Conservation (phyloP, 2,888 invertebrate species). For the Tortricodes alternella region DNA sequence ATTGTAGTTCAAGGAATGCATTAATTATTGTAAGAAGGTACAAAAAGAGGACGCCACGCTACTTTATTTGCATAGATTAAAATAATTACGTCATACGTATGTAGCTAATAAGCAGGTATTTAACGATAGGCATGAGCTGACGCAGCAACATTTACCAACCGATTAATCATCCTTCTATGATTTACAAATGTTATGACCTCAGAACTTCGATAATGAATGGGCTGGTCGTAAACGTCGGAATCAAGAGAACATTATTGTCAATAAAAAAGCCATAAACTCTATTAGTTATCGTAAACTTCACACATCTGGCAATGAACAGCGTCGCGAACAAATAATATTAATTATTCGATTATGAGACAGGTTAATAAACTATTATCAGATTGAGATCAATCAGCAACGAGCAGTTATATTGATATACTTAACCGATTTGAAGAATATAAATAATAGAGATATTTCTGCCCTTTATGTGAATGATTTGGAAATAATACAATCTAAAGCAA, state of each 20-base stretch:
- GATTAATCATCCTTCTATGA: conserved; percentile 65
- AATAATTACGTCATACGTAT: conserved; percentile 16
- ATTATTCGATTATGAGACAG: conserved; percentile 63
- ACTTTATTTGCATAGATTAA: conserved; percentile 24
- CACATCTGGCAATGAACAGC: conserved; percentile 78
- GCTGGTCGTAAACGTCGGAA: conserved; percentile 75
- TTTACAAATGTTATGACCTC: conserved; percentile 78
- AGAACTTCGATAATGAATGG: conserved; percentile 79
- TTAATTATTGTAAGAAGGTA: conserved; percentile 45
- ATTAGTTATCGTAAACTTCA: conserved; percentile 79
- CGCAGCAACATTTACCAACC: conserved; percentile 51
- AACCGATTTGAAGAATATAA: conserved; percentile 31
- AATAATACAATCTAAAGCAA: conserved; percentile 65
- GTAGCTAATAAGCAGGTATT: conserved; percentile 7
- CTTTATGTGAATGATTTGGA: conserved; percentile 35
- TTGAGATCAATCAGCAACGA: conserved; percentile 19
- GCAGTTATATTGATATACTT: not conserved
- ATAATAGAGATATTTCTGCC: conserved; percentile 27
- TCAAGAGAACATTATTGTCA: conserved; percentile 81
- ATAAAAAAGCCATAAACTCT: conserved; percentile 81
- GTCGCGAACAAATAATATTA: conserved; percentile 71
- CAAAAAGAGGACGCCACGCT: not conserved
- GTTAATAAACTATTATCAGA: conserved; percentile 32
- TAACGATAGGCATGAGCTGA: conserved; percentile 35
- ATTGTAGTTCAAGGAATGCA: conserved; percentile 49